phyloP scores from a whole-genome alignment of 2,888 invertebrate species.

The Acleris emargana region DNA sequence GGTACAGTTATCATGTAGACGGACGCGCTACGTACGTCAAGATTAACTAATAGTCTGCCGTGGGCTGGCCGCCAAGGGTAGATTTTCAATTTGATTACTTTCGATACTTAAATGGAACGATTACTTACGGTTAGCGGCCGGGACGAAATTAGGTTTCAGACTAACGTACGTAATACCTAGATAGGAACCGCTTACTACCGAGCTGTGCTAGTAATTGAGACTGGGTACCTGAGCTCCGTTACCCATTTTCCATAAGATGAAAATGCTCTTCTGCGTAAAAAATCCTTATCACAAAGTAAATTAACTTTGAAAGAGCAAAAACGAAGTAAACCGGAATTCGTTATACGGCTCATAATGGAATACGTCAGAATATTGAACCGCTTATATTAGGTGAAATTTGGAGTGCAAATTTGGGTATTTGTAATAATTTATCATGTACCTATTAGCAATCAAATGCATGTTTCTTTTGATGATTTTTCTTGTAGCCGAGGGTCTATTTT shows the following conservation, averaged over 20 bases:
- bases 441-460: too few relatives aligned
- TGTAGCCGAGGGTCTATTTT: too few relatives aligned
- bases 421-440: background rate
- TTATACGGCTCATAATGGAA: conserved; percentile 20
- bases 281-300: conserved; percentile 27
- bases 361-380: conserved; percentile 29
- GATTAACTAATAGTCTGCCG: background rate
- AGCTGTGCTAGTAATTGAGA: conserved; percentile 2
- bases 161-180: background rate
- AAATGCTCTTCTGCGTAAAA: conserved; percentile 25
- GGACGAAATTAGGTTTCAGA: background rate
- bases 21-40: too few relatives aligned
- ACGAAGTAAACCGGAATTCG: conserved; percentile 25
- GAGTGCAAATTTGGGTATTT: background rate
- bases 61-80: background rate
- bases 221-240: conserved; percentile 3
- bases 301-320: conserved; percentile 22
- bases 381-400: conserved; percentile 8
- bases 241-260: conserved; percentile 9
- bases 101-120: background rate
- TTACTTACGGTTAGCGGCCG: background rate
- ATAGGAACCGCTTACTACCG: background rate
- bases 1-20: too few relatives aligned
- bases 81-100: background rate
- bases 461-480: too few relatives aligned